Evolutionary conservation across 2,113 vertebrate genomes (phyloP), one percentile per base, ranked within the genome.

Genomic region (Dicaeum eximium): DNA sequence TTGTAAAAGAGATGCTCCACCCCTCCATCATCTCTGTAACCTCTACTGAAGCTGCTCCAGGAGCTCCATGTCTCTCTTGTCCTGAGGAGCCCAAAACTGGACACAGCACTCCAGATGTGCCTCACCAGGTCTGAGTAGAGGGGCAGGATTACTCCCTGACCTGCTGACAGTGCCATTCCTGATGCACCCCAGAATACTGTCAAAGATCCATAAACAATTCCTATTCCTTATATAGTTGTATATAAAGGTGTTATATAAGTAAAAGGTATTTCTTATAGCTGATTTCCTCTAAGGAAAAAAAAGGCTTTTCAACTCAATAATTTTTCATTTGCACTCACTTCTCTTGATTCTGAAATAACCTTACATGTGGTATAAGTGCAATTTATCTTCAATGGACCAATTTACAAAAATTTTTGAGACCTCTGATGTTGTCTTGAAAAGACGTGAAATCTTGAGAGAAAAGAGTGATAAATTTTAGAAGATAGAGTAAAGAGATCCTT

Each of bases 381-480:
- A n/a, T 38, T 94, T 86, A 73, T 28, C 4, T 67, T 85, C 71
- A 73, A 11, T 45, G 15, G 31, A 28, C 14, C 4, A 86, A 92
- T 86, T 69, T 80, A 86, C 42, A 88, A 74, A 86, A 37, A n/a
- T 21, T 42, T 92, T 92, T 75, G 57, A 65, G 40, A 54, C 35
- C 22, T 94, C 48, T 90, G 38, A 91, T 33, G 61, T 69, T 70
- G 51, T 33, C 38, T 86, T 84, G 69, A 24, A 83, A 45, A 70
- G 45, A 51, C 72, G 58, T 44, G 65, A 97, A 95, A 30, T 71
- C 77, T 92, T 84, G 21, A 92, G 79, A 91, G 74, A 44, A 82
- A 81, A 95, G 37, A 84, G n/a, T 89, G 93, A 97, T 96, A 93
- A 93, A 97, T 97, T 95, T 78, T 40, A 54, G 37, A 88, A 88